Evolutionary conservation across 64 coral and sea anemone species (phyloP).

Genomic region (Actinia equina): DNA sequence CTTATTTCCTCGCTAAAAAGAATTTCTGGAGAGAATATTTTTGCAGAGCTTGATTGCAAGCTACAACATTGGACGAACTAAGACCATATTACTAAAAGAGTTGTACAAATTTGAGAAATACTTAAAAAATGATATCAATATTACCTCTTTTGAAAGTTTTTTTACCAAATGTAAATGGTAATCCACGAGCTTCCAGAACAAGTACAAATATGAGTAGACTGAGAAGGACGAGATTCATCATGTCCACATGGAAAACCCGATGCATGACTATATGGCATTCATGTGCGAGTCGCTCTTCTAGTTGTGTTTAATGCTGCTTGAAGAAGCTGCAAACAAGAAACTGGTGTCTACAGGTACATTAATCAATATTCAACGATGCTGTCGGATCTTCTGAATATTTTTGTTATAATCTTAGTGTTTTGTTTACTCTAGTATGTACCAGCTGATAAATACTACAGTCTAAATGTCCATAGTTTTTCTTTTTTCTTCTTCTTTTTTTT

Average conservation of each 20-base stretch:
- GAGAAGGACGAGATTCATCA: not conserved
- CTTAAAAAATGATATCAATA: not conserved
- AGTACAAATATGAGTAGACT: not conserved
- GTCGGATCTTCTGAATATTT: not conserved
- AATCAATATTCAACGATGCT: not conserved
- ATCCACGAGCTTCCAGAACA: not conserved
- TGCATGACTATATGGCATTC: not conserved
- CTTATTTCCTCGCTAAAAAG: too few species aligned
- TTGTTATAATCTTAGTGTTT: not conserved
- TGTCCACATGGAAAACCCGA: not conserved
- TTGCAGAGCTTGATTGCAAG: too few species aligned
- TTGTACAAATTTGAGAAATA: not conserved
- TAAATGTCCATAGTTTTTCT: not conserved
- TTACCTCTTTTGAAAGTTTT: not conserved
- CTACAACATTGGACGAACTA: too few species aligned
- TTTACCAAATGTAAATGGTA: not conserved
- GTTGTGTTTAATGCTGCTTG: conserved; percentile 4
- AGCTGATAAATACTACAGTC: not conserved
- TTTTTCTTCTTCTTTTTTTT: not conserved
- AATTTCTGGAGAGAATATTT: too few species aligned
- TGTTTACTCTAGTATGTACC: conserved; percentile 3
- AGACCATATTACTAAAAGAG: not conserved
- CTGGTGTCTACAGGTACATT: not conserved
- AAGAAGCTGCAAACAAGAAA: conserved; percentile 12
- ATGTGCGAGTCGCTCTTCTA: not conserved